Percentiles rank a stretch among this genome's conserved stretches.
Evolutionary conservation across 2,888 invertebrate genomes (phyloP).

Genomic region (Watsonalla binaria): DNA sequence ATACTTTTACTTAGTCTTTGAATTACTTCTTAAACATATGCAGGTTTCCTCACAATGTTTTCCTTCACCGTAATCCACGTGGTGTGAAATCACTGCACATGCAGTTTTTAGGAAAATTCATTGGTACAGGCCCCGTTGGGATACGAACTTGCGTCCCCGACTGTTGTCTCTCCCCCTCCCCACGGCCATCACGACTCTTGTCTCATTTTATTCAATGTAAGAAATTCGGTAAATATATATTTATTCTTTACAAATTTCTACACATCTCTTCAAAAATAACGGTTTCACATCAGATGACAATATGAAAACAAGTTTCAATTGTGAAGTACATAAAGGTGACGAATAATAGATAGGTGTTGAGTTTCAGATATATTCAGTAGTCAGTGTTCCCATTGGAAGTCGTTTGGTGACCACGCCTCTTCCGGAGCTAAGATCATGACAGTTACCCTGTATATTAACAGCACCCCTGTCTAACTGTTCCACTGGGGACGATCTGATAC

Average conservation of each 20-base stretch:
- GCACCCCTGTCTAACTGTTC: slow-evolving; percentile 38
- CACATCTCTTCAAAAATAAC: not conserved
- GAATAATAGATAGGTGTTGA: slow-evolving; percentile 52
- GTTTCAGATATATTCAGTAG: slow-evolving; percentile 35
- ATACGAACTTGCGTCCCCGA: too few species aligned
- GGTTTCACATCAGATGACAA: not conserved
- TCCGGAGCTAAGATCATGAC: slow-evolving; percentile 53
- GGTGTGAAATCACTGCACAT: too few species aligned
- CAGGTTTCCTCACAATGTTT: too few species aligned
- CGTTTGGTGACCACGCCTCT: slow-evolving; percentile 68
- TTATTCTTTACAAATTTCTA: not conserved
- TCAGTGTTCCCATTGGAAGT: slow-evolving; percentile 52
- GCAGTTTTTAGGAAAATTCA: too few species aligned
- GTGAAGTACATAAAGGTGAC: not conserved
- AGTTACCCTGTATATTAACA: slow-evolving; percentile 43
- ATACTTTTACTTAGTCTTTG: too few species aligned
- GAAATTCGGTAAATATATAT: not conserved
- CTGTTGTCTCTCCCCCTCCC: too few species aligned
- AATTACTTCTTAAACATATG: too few species aligned
- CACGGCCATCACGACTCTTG: too few species aligned
- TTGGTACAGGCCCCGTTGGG: too few species aligned
- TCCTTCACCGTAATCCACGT: too few species aligned
- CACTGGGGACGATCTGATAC: slow-evolving; percentile 14
- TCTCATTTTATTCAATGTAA: too few species aligned
- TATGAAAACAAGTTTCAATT: not conserved